Conservation (phyloP, 2,888 invertebrate genomes). For the Phyto melanocephala region DNA sequence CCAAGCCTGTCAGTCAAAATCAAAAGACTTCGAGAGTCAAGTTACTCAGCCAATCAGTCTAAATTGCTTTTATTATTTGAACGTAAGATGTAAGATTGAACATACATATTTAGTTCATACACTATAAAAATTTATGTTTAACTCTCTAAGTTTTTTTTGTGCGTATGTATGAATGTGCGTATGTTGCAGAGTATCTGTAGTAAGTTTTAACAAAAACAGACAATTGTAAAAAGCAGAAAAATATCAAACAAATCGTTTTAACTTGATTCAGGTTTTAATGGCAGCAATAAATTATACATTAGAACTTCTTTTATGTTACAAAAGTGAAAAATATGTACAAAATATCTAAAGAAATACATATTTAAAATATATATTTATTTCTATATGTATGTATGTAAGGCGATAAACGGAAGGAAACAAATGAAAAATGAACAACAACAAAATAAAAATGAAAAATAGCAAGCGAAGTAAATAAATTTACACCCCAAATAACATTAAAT, state of each 20-base stretch:
- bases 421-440: neutral
- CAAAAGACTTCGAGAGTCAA: neutral
- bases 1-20: neutral
- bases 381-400: too few relatives aligned
- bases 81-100: too few relatives aligned
- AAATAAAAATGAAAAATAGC: neutral
- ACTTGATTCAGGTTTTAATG: slow-evolving; percentile 52
- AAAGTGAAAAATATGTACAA: slow-evolving; percentile 20
- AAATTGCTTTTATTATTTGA: slow-evolving; percentile 1
- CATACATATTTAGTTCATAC: too few relatives aligned
- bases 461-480: neutral
- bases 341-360: neutral
- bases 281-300: slow-evolving; percentile 60
- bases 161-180: too few relatives aligned
- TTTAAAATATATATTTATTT: neutral
- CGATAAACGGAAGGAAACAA: neutral
- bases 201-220: neutral
- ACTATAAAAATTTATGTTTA: too few relatives aligned
- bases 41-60: neutral
- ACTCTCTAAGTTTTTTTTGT: too few relatives aligned
- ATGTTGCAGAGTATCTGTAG: too few relatives aligned
- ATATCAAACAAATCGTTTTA: slow-evolving; percentile 56
- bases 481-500: slow-evolving; percentile 30
- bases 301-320: slow-evolving; percentile 45
- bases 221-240: neutral